Conservation (phyloP, 2,113 vertebrate genomes). For the Cyphomyrus plagiostoma region DNA sequence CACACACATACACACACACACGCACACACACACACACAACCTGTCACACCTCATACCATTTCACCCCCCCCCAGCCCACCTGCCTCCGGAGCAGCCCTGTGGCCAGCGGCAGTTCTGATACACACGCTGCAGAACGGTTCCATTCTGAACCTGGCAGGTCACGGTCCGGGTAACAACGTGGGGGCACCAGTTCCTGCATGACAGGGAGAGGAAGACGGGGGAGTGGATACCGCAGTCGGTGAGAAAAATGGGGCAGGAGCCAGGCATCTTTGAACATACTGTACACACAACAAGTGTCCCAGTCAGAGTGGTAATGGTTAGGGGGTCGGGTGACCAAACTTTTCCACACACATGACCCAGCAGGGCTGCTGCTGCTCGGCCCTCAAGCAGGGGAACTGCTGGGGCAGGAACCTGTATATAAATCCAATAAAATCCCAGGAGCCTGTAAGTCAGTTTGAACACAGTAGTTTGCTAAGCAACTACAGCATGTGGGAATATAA, state of each 20-base stretch:
- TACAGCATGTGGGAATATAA: not conserved
- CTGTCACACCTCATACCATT: not conserved
- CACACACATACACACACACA: not conserved
- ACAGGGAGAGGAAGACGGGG: slow-evolving; percentile 13
- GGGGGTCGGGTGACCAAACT: not conserved
- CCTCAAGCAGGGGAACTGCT: not conserved
- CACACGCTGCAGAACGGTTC: slow-evolving; percentile 82
- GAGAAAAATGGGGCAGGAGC: not conserved
- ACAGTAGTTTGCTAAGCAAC: not conserved
- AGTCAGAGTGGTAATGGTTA: not conserved
- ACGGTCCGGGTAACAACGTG: slow-evolving; percentile 78
- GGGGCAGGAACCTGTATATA: not conserved
- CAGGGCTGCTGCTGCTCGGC: not conserved
- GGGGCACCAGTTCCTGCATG: slow-evolving; percentile 88
- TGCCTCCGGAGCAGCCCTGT: slow-evolving; percentile 76
- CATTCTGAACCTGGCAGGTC: slow-evolving; percentile 88
- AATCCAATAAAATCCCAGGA: not conserved
- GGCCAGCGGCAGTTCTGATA: slow-evolving; percentile 92
- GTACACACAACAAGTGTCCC: not conserved
- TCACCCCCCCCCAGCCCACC: slow-evolving; percentile 56
- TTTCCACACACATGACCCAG: slow-evolving; percentile 5
- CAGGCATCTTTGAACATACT: not conserved
- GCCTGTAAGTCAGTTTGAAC: not conserved
- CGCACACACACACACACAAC: not conserved
- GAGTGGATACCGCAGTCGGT: not conserved